Percentiles rank a stretch among this genome's conserved stretches.
phyloP scores from a whole-genome alignment of 2,113 vertebrate species.

The Henicopernis longicauda region DNA sequence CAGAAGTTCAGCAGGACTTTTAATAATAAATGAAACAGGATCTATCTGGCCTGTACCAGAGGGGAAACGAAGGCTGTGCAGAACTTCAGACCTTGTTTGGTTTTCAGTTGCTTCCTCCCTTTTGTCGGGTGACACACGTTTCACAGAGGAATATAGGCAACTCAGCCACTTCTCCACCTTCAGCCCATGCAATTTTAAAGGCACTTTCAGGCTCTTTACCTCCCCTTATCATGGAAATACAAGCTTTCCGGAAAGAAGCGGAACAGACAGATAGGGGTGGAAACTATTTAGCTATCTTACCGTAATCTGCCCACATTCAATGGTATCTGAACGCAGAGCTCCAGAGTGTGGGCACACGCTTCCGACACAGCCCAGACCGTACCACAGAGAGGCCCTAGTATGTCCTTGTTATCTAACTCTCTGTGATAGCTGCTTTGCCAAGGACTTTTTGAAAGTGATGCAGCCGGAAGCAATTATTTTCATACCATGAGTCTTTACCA shows the following conservation, averaged over 20 bases:
- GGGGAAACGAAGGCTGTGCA: not conserved
- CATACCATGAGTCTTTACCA: not conserved
- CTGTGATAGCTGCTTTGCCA: not conserved
- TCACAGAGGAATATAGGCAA: not conserved
- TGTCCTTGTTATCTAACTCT: not conserved
- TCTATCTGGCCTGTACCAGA: not conserved
- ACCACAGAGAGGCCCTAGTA: not conserved
- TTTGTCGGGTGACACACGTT: not conserved
- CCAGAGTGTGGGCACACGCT: not conserved
- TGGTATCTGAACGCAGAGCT: not conserved
- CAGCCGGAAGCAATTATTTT: not conserved
- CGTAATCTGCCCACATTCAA: not conserved
- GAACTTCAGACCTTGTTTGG: not conserved
- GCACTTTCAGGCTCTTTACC: not conserved
- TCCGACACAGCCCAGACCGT: not conserved
- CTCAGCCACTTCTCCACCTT: not conserved
- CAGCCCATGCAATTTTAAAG: constrained; percentile 37
- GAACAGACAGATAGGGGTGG: not conserved
- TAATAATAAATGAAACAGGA: constrained; percentile 15
- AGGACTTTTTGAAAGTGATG: not conserved
- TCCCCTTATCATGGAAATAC: not conserved
- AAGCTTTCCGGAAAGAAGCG: not conserved
- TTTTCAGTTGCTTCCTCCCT: constrained; percentile 17
- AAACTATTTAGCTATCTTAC: not conserved
- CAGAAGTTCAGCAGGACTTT: not conserved